Evolutionary conservation across 2,113 vertebrate species (phyloP).

Genomic region (Paracanthobrama guichenoti): DNA sequence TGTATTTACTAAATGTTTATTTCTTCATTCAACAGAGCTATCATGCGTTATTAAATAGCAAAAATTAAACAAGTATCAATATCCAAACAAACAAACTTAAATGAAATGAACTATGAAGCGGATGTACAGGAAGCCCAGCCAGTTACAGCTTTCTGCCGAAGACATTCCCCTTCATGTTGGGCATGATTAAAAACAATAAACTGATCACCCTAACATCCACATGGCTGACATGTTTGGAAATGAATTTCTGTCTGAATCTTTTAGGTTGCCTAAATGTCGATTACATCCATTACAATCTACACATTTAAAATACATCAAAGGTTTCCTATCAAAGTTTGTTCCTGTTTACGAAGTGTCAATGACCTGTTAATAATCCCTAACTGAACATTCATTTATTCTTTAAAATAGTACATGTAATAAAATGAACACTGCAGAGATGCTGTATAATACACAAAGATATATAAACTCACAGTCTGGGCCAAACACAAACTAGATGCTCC

Average conservation of each 20-base stretch:
- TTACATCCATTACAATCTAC: not conserved
- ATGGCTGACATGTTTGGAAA: too few species aligned
- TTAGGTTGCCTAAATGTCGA: not conserved
- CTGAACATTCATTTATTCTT: not conserved
- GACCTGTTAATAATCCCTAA: conserved; percentile 1
- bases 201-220: not conserved
- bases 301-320: not conserved
- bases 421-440: not conserved
- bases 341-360: not conserved
- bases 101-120: too few species aligned
- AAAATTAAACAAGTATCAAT: too few species aligned
- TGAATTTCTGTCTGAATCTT: not conserved
- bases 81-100: too few species aligned
- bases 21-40: too few species aligned
- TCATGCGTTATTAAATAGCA: too few species aligned
- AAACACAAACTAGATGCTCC: not conserved
- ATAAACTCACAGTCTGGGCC: not conserved
- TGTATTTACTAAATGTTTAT: too few species aligned
- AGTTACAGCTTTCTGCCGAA: too few species aligned
- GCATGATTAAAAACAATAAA: too few species aligned
- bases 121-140: too few species aligned
- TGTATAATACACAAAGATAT: conserved; percentile 6
- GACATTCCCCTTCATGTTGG: too few species aligned
- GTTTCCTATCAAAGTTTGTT: not conserved
- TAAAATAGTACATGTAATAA: not conserved